Evolutionary conservation across 2,797 vertebrate species (phyloP).

Genomic region (Sylvilagus floridanus): DNA sequence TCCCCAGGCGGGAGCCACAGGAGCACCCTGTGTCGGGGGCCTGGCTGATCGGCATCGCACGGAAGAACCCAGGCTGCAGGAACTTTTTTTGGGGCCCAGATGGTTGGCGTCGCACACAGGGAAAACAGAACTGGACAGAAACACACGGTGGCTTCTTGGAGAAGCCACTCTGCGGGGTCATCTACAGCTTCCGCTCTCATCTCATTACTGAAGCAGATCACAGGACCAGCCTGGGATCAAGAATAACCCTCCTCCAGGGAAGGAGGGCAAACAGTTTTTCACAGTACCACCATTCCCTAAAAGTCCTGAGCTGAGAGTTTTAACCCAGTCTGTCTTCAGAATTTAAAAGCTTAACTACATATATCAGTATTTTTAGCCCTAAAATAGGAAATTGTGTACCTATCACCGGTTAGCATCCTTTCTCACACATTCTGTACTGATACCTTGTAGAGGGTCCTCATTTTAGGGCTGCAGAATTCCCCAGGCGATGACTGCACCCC

Average conservation of each 20-base stretch:
- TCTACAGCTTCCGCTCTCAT: not conserved
- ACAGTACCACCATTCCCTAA: conserved; percentile 15
- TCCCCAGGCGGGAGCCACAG: not conserved
- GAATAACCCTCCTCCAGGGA: conserved; percentile 7
- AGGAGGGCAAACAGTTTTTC: conserved; percentile 54
- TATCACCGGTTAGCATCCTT: not conserved
- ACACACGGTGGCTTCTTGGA: not conserved
- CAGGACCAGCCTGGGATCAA: not conserved
- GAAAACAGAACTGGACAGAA: not conserved
- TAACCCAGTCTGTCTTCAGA: conserved; percentile 26
- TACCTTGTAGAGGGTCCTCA: not conserved
- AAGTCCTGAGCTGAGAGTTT: conserved; percentile 37
- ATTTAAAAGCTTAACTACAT: conserved; percentile 18
- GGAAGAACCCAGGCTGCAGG: not conserved
- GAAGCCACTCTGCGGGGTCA: not conserved
- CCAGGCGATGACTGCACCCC: too few species aligned
- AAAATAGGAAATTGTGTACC: not conserved
- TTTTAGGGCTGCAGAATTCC: not conserved
- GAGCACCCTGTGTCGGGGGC: too few species aligned
- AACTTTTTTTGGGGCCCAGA: not conserved
- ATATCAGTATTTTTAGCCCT: not conserved
- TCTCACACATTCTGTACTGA: not conserved
- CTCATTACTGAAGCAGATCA: conserved; percentile 3
- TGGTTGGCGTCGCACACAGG: not conserved
- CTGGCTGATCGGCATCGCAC: too few species aligned